Percentiles rank a stretch among this genome's conserved stretches.
Evolutionary conservation across 2,113 vertebrate genomes (phyloP).

Genomic region (Bujurquina vittata): DNA sequence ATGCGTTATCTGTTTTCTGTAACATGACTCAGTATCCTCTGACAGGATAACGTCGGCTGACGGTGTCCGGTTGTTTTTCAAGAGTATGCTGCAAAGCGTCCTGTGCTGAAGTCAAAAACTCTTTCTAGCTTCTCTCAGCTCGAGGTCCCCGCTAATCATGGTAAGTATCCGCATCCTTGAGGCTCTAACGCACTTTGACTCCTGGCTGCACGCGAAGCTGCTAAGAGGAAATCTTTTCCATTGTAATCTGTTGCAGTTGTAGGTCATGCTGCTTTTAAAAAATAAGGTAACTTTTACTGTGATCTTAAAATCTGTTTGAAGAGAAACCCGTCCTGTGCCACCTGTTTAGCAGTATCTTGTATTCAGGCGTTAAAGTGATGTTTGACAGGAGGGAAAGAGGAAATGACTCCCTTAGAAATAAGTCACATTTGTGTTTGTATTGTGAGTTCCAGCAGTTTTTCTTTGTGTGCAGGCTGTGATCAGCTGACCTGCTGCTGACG

Average conservation of each 20-base stretch:
- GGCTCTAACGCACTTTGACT: background rate
- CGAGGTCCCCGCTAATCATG: slow-evolving; percentile 22
- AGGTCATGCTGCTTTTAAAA: background rate
- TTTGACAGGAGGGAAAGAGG: no score
- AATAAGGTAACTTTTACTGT: no score
- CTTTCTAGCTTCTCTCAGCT: background rate
- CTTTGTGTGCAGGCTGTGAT: background rate
- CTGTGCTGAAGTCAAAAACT: background rate
- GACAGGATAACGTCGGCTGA: background rate
- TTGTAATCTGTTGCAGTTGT: background rate
- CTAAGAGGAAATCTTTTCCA: background rate
- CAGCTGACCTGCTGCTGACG: background rate
- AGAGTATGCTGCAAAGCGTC: slow-evolving; percentile 31
- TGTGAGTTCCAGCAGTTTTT: background rate
- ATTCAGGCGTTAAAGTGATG: no score
- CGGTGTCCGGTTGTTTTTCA: background rate
- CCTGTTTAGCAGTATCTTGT: background rate
- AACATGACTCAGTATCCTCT: background rate
- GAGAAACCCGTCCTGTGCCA: background rate
- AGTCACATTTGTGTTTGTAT: no score
- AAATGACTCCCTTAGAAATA: fast-evolving
- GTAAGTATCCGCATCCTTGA: slow-evolving; percentile 8
- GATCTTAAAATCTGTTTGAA: background rate
- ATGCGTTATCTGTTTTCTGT: fast-evolving
- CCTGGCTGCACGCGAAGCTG: background rate